These are phyloP conservation scores for Ceratoteleas bidentatus DNA, from an alignment of 1,140 invertebrate genomes.

Conservation along the genomic window DNA sequence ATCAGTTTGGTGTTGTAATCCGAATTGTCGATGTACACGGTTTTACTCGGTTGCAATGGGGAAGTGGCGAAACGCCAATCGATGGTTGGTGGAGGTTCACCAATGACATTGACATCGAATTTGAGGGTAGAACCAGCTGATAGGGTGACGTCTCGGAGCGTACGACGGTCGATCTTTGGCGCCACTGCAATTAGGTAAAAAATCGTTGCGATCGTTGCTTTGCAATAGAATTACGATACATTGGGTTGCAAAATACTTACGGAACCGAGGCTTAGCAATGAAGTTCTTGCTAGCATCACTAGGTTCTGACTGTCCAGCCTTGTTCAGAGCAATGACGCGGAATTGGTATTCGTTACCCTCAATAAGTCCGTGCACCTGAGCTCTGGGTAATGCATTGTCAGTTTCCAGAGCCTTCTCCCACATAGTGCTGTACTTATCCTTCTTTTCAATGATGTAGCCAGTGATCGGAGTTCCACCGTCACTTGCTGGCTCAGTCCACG, in stretches of 20 bases:
- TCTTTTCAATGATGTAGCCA: slow-evolving; percentile 98
- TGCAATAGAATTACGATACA: not conserved
- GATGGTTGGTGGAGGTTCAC: slow-evolving; percentile 94
- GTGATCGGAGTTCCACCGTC: slow-evolving; percentile 96
- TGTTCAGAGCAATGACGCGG: slow-evolving; percentile 97
- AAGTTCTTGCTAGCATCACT: slow-evolving; percentile 93
- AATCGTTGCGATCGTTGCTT: not conserved
- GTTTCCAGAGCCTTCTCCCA: slow-evolving; percentile 95
- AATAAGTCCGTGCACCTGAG: slow-evolving; percentile 91
- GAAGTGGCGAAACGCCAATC: slow-evolving; percentile 91
- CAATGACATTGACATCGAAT: slow-evolving; percentile 94
- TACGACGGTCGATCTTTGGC: slow-evolving; percentile 96
- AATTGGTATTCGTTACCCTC: slow-evolving; percentile 99
- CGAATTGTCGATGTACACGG: slow-evolving; percentile 89
- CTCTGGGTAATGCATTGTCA: slow-evolving; percentile 86
- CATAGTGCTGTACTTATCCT: slow-evolving; percentile 96
- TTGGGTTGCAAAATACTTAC: slow-evolving; percentile 79
- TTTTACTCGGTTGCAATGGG: slow-evolving; percentile 82
- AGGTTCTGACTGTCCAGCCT: slow-evolving; percentile 95
- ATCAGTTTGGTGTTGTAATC: slow-evolving; percentile 94
- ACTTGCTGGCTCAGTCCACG: slow-evolving; percentile 90
- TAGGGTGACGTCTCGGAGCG: slow-evolving; percentile 92
- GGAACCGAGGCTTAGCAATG: slow-evolving; percentile 93
- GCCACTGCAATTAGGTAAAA: slow-evolving; percentile 83
- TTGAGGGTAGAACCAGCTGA: slow-evolving; percentile 96